phyloP scores from a whole-genome alignment of 1,140 invertebrate genomes.

The Bacillus rossius region DNA sequence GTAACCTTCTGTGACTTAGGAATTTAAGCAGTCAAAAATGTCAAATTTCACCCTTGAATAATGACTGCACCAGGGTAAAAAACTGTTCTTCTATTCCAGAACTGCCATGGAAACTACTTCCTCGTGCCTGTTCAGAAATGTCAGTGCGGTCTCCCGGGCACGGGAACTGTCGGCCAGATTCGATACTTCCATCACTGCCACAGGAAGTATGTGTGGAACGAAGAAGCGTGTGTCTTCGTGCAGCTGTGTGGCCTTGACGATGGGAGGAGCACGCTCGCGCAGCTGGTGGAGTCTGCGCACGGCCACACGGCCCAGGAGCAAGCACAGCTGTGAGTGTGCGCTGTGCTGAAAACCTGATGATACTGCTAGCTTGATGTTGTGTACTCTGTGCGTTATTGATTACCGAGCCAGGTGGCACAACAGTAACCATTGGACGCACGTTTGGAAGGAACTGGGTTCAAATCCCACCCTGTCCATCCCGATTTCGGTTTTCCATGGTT shows the following conservation, averaged over 20 bases:
- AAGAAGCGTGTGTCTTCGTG: background rate
- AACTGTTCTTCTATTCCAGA: background rate
- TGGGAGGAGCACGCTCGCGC: background rate
- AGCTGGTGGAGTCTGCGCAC: background rate
- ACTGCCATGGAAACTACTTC: background rate
- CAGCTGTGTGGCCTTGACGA: conserved; percentile 1
- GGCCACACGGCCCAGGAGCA: background rate
- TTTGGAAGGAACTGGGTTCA: background rate
- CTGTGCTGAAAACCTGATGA: background rate
- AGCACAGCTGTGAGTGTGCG: conserved; percentile 3
- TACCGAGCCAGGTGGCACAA: background rate
- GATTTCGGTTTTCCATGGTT: background rate
- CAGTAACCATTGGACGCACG: background rate
- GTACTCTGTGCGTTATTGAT: too few species aligned
- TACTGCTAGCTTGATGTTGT: background rate
- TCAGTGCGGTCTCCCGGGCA: background rate
- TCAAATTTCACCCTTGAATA: too few species aligned
- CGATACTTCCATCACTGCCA: conserved; percentile 2
- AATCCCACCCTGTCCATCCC: background rate
- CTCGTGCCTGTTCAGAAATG: background rate
- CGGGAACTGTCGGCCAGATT: background rate
- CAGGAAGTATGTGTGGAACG: conserved; percentile 7
- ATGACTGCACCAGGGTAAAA: too few species aligned
- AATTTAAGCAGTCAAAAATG: too few species aligned
- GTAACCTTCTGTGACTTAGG: too few species aligned